Percentiles rank a stretch among this genome's conserved stretches.
These are phyloP conservation scores for Brachyptera putata DNA, from an alignment of 2,888 invertebrate species.

Conservation along the genomic window DNA sequence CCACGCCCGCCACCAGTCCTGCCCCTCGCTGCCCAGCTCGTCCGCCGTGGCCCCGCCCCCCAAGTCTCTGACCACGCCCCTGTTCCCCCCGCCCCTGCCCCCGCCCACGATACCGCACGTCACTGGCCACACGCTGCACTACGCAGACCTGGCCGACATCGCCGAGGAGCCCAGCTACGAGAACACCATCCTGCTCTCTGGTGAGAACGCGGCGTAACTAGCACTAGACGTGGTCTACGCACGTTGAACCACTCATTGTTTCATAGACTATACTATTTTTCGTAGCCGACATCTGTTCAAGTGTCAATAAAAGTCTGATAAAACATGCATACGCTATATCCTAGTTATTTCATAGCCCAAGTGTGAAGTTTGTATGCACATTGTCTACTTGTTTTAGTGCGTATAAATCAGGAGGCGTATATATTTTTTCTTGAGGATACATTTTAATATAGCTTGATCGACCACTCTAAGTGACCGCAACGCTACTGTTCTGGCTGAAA, in stretches of 20 bases:
- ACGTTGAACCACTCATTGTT: too few relatives aligned
- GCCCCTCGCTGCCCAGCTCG: slow-evolving; percentile 31
- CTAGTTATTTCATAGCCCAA: too few relatives aligned
- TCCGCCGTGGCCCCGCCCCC: slow-evolving; percentile 32
- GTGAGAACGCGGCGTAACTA: slow-evolving; percentile 41
- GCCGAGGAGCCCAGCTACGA: slow-evolving; percentile 51
- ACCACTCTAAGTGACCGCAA: too few relatives aligned
- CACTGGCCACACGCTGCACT: slow-evolving; percentile 34
- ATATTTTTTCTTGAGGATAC: neutral
- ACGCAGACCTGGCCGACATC: slow-evolving; percentile 39
- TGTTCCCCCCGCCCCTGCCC: slow-evolving; percentile 33
- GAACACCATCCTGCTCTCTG: slow-evolving; percentile 49
- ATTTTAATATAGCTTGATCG: too few relatives aligned
- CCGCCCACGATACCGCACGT: slow-evolving; percentile 29
- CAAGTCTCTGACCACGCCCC: slow-evolving; percentile 34
- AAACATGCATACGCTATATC: too few relatives aligned
- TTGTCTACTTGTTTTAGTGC: too few relatives aligned
- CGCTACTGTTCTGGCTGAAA: neutral
- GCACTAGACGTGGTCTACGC: neutral
- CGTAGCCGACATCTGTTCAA: too few relatives aligned
- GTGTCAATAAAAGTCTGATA: too few relatives aligned
- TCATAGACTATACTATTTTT: too few relatives aligned
- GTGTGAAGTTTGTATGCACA: too few relatives aligned
- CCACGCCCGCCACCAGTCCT: slow-evolving; percentile 31
- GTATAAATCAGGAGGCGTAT: too few relatives aligned